These are phyloP conservation scores for Diprion similis DNA, from an alignment of 1,140 invertebrate species.

Conservation along the genomic window DNA sequence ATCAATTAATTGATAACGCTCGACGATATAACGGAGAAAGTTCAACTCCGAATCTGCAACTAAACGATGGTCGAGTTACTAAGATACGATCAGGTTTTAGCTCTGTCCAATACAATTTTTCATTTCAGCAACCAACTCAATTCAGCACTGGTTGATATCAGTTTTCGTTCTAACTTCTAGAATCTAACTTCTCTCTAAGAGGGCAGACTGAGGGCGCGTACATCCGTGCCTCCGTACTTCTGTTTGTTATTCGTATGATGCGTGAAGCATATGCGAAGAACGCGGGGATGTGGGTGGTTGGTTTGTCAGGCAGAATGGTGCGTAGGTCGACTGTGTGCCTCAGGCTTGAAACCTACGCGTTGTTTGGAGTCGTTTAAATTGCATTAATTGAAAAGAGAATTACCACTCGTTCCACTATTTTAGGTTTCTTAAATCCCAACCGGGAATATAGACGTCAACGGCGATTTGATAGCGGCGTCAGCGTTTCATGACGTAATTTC, in stretches of 20 bases:
- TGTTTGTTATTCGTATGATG: neutral
- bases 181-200: neutral
- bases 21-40: no score
- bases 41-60: no score
- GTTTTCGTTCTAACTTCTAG: neutral
- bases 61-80: no score
- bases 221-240: neutral
- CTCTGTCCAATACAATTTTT: no score
- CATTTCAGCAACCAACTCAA: no score
- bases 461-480: no score
- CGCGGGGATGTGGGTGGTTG: neutral
- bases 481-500: no score
- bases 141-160: no score
- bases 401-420: neutral
- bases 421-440: no score
- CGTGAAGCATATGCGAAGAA: neutral
- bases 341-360: neutral
- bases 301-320: neutral
- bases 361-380: slow-evolving; percentile 7
- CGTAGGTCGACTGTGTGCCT: neutral
- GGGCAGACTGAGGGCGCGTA: neutral
- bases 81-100: no score
- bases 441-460: no score
- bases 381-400: neutral
- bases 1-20: no score